A percentile compares a stretch with the other conserved stretches of the same genome.
Evolutionary conservation across 2,797 vertebrate genomes (phyloP).

Genomic region (Neopelma chrysocephalum): DNA sequence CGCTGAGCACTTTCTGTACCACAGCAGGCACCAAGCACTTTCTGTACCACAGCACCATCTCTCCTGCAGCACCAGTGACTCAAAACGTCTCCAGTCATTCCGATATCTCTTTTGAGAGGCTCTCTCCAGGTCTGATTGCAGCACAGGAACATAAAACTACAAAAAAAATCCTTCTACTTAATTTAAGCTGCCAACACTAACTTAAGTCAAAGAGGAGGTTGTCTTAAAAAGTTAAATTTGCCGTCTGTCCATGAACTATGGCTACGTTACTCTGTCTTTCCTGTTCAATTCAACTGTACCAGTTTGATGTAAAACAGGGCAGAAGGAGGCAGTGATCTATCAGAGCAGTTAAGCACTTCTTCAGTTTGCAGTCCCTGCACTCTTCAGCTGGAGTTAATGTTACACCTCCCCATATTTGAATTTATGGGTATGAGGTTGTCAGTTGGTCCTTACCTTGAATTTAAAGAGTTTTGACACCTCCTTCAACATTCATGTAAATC

Average conservation of each 20-base stretch:
- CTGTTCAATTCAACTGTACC: neutral
- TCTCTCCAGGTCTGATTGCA: neutral
- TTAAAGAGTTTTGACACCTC: neutral
- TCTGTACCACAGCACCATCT: neutral
- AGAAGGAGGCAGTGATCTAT: neutral
- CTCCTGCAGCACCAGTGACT: neutral
- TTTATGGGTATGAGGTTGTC: rapidly evolving
- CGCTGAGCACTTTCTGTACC: neutral
- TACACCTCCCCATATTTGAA: neutral
- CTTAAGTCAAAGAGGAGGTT: neutral
- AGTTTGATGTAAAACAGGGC: neutral
- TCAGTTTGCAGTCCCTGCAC: neutral
- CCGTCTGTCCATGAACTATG: neutral
- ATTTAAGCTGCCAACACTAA: neutral
- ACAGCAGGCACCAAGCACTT: neutral
- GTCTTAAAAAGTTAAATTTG: neutral
- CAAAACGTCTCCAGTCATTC: neutral
- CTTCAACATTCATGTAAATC: neutral
- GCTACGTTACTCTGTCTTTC: neutral
- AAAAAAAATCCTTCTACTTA: neutral
- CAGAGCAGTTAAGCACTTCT: neutral
- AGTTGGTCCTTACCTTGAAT: neutral
- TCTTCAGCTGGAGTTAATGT: neutral
- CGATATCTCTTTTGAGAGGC: neutral
- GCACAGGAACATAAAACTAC: neutral